These are phyloP conservation scores for Campopleginae sp. DNA, from an alignment of 2,888 invertebrate species.

Conservation along the genomic window DNA sequence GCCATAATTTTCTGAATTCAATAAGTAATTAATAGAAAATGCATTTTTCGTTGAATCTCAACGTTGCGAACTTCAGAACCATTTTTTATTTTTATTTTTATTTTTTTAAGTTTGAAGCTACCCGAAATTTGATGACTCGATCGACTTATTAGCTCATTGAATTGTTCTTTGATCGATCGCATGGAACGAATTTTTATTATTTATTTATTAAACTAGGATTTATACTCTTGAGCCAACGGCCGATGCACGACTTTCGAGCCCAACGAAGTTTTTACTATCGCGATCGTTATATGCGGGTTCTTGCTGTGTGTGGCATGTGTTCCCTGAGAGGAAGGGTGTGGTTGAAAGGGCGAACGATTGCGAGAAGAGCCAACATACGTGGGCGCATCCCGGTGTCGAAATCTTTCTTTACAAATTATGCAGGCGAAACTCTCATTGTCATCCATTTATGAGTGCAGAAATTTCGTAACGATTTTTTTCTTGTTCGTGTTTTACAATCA, in stretches of 20 bases:
- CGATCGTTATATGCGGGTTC: constrained; percentile 61
- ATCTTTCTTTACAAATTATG: constrained; percentile 51
- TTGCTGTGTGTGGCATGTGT: constrained; percentile 63
- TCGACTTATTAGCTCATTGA: too few relatives aligned
- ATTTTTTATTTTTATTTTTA: too few relatives aligned
- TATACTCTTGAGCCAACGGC: constrained; percentile 9
- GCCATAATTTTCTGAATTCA: too few relatives aligned
- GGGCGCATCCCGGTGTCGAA: constrained; percentile 20
- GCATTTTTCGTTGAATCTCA: too few relatives aligned
- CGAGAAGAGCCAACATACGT: constrained; percentile 41
- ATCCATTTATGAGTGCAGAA: constrained; percentile 40
- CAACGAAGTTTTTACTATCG: constrained; percentile 36
- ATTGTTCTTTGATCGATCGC: constrained; percentile 15
- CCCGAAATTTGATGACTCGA: not conserved
- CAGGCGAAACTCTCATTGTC: constrained; percentile 43
- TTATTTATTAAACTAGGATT: not conserved
- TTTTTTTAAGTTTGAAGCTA: not conserved
- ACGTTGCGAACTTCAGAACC: too few relatives aligned
- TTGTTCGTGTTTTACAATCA: not conserved
- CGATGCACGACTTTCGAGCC: constrained; percentile 9
- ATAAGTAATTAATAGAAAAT: too few relatives aligned
- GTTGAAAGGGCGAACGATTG: constrained; percentile 32
- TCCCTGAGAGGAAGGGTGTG: constrained; percentile 45
- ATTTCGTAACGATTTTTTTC: constrained; percentile 23
- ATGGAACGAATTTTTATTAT: constrained; percentile 6